phyloP scores from a whole-genome alignment of 1,140 invertebrate species.

The Holcopasites calliopsidis region DNA sequence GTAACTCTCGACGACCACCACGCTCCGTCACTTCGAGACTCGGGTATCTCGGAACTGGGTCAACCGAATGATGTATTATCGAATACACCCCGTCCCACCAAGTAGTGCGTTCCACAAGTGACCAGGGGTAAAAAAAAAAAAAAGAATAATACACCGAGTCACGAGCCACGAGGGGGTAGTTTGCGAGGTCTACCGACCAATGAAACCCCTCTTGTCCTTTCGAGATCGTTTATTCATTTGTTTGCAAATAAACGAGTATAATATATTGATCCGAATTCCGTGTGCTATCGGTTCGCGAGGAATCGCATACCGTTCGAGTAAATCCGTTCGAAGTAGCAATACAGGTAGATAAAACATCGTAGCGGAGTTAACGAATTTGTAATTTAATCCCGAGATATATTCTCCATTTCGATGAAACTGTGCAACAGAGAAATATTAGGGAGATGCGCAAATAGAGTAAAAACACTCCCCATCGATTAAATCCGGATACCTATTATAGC shows the following conservation, averaged over 20 bases:
- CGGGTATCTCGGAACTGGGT: slow-evolving; percentile 43
- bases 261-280: not conserved
- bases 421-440: too few relatives aligned
- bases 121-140: slow-evolving; percentile 18
- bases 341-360: slow-evolving; percentile 2
- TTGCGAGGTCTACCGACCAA: too few relatives aligned
- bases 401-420: too few relatives aligned
- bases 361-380: not conserved
- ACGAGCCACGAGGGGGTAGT: not conserved
- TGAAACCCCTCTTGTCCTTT: not conserved
- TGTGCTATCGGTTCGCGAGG: slow-evolving; percentile 1
- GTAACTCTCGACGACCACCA: slow-evolving; percentile 35
- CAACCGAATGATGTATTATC: slow-evolving; percentile 48
- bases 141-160: not conserved
- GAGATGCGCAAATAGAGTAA: too few relatives aligned
- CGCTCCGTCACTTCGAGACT: slow-evolving; percentile 42
- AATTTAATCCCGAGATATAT: too few relatives aligned
- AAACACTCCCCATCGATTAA: too few relatives aligned
- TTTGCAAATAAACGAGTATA: not conserved
- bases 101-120: not conserved
- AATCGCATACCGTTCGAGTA: slow-evolving; percentile 9
- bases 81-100: slow-evolving; percentile 28
- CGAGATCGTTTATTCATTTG: slow-evolving; percentile 10
- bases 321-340: slow-evolving; percentile 9
- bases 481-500: too few relatives aligned